Base-by-base conservation (phyloP, 2,888 invertebrate genomes). In the Invenusta paracnida region DNA sequence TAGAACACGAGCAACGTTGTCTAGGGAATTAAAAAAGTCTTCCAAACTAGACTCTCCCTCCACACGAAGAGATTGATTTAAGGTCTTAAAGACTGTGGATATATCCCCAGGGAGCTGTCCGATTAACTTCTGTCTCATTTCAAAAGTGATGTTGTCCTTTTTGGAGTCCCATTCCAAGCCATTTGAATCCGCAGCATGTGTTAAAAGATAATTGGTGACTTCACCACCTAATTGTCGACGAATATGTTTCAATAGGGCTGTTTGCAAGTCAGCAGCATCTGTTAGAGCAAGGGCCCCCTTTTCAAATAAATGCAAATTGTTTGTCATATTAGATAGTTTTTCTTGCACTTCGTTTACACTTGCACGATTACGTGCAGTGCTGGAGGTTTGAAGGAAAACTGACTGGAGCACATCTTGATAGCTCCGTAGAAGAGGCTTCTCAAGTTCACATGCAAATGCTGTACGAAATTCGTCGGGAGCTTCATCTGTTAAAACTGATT, bases 1-100 rank as follows among this genome's bases (percentile, higher is more conserved):
- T 28, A 91, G 87, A 85, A n/a, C 48, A 27, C 67, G 17, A 30
- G 48, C 17, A 27, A 83, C 27, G n/a, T 30, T 67, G 1, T 83
- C 83, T 0, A 83, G n/a, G 48, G 29, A 17, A 1, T 29, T 31
- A n/a, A 29, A 30, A 17, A 83, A 79, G 23, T 79, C 79, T 25
- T 23, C 79, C 5, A 79, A 25, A n/a, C 28, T 27, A 48, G 48
- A 48, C 48, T 48, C 48, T 17, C 48, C 48, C 17, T 48, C 48
- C 5, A 11, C 5, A 48, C 48, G 48, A 11, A 48, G 17, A 48
- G 5, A 48, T 48, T 48, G 48, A 48, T 48, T 48, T 17, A 48
- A 17, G n/a, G 79, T 79, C n/a, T 79, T 79, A n/a, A 25, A 27
- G 2, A n/a, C 11, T 11, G 48, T 48, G 2, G 79, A 79, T 11